These are phyloP conservation scores for Aurelia sp. DNA, from an alignment of 30 jellyfish, hydroid and myxozoan genomes.

Conservation along the genomic window DNA sequence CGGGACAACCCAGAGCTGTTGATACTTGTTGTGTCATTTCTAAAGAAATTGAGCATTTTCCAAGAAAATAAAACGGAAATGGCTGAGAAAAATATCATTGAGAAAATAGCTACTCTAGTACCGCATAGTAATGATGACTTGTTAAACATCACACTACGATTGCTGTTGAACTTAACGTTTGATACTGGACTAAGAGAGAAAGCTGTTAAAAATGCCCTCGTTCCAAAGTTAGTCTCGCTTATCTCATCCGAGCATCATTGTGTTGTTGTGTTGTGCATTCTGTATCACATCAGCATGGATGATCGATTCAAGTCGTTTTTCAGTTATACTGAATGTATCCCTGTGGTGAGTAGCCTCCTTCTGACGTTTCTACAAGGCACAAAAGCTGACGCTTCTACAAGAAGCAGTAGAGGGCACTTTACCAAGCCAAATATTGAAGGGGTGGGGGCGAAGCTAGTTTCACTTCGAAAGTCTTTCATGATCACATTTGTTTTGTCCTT, in stretches of 20 bases:
- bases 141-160: slow-evolving; percentile 82
- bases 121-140: slow-evolving; percentile 92
- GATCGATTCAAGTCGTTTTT: slow-evolving; percentile 92
- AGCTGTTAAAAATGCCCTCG: slow-evolving; percentile 92
- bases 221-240: slow-evolving; percentile 91
- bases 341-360: slow-evolving; percentile 82
- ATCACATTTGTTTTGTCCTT: too few relatives aligned
- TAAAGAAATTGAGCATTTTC: slow-evolving; percentile 92
- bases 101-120: slow-evolving; percentile 76
- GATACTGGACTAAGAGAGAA: slow-evolving; percentile 88
- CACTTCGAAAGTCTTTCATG: too few relatives aligned
- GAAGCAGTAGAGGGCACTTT: too few relatives aligned
- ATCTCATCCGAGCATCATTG: slow-evolving; percentile 78
- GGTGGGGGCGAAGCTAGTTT: too few relatives aligned
- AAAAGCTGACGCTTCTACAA: too few relatives aligned
- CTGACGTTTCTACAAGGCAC: too few relatives aligned
- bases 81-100: slow-evolving; percentile 70
- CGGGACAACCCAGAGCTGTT: slow-evolving; percentile 89
- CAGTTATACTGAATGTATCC: slow-evolving; percentile 99
- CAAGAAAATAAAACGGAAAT: slow-evolving; percentile 88
- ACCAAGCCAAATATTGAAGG: too few relatives aligned
- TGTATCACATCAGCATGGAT: slow-evolving; percentile 98
- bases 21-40: slow-evolving; percentile 94
- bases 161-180: slow-evolving; percentile 84
- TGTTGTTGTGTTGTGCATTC: slow-evolving; percentile 90